phyloP scores from a whole-genome alignment of 2,113 vertebrate species.

The Osmerus eperlanus region DNA sequence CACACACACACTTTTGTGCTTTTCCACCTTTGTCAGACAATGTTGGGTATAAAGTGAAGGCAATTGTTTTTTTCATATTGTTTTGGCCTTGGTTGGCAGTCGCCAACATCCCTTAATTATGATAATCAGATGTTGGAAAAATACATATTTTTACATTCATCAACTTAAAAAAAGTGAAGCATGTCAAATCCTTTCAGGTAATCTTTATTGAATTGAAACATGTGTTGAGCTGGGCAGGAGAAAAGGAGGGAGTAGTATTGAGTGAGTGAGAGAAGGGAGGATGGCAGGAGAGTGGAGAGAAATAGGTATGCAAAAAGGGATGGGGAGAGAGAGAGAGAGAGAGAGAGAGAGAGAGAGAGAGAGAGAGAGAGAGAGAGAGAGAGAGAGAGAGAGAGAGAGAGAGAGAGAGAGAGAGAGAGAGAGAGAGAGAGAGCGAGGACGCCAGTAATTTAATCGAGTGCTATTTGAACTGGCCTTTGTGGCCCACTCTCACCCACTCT shows the following conservation, averaged over 20 bases:
- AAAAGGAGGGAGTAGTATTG: too few relatives aligned
- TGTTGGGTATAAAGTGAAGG: slow-evolving; percentile 2
- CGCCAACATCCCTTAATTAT: slow-evolving; percentile 6
- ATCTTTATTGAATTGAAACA: slow-evolving; percentile 28
- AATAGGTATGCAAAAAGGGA: neutral
- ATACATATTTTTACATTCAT: slow-evolving; percentile 14
- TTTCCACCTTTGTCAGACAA: neutral
- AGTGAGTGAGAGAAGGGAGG: neutral
- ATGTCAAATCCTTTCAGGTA: slow-evolving; percentile 31
- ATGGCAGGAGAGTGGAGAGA: neutral
- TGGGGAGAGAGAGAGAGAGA: neutral
- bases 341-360: neutral
- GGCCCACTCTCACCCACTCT: slow-evolving; percentile 35
- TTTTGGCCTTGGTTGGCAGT: slow-evolving; percentile 16
- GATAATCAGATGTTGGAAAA: slow-evolving; percentile 9
- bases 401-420: neutral
- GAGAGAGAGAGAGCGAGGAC: neutral
- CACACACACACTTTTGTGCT: slow-evolving; percentile 10
- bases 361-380: neutral
- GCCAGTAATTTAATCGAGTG: slow-evolving; percentile 29
- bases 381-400: neutral
- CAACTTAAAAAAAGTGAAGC: slow-evolving; percentile 27
- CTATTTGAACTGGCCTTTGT: slow-evolving; percentile 23
- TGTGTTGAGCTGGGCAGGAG: neutral
- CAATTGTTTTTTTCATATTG: slow-evolving; percentile 14